Conservation (phyloP, 2,113 vertebrate species). For the Brachirus orientalis region DNA sequence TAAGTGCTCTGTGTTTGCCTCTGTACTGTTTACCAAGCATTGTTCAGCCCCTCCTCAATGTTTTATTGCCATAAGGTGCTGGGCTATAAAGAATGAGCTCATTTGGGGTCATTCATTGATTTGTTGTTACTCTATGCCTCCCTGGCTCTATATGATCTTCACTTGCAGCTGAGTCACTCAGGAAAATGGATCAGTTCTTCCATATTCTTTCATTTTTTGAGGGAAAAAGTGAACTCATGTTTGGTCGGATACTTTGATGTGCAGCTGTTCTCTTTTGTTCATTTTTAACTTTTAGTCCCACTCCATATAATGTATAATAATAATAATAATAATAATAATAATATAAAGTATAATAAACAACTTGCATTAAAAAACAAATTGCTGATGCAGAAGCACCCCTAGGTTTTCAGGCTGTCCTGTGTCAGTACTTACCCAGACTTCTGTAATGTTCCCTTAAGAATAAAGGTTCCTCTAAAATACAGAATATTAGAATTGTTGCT, state of each 20-base stretch:
- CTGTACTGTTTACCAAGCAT: constrained; percentile 31
- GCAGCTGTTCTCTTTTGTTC: not conserved
- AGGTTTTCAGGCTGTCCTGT: no score
- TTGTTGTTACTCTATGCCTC: constrained; percentile 31
- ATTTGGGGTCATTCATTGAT: constrained; percentile 59
- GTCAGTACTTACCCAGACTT: not conserved
- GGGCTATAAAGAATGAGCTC: constrained; percentile 45
- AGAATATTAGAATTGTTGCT: not conserved
- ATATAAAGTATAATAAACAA: no score
- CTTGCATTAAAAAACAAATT: no score
- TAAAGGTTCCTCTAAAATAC: constrained; percentile 7
- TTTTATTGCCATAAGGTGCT: constrained; percentile 46
- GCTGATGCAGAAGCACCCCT: no score
- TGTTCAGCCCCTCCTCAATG: constrained; percentile 16
- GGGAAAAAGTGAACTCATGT: no score
- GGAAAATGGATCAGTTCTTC: constrained; percentile 28
- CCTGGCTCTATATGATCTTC: constrained; percentile 41
- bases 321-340: no score
- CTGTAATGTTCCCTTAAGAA: not conserved
- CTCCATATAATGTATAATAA: no score
- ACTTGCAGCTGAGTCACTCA: constrained; percentile 40
- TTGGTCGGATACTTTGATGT: constrained; percentile 1
- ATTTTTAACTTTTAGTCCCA: no score
- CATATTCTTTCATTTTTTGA: constrained; percentile 18
- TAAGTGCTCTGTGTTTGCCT: constrained; percentile 46